Conservation (phyloP, 64 coral and sea anemone species). For the Stichodactyla mertensii region DNA sequence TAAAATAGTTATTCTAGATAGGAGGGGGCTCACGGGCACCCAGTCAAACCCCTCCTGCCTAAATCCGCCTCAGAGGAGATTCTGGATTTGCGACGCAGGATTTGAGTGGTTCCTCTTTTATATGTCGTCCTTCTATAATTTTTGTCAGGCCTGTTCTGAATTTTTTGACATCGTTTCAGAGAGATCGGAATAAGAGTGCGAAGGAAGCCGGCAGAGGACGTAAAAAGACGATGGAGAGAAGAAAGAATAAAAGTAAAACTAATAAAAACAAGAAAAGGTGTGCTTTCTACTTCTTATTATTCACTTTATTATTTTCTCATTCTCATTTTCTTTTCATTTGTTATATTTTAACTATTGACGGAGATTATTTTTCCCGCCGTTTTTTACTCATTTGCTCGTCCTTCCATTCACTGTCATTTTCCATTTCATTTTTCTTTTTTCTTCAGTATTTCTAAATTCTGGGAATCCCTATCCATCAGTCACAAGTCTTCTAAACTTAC, state of each 20-base stretch:
- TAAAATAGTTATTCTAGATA: no score
- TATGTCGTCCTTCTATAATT: no score
- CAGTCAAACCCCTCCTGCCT: no score
- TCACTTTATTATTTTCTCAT: not conserved
- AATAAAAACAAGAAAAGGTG: constrained; percentile 22
- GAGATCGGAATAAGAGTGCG: not conserved
- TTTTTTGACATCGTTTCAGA: no score
- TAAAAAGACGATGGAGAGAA: constrained; percentile 9
- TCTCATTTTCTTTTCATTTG: not conserved
- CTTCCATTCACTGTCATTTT: not conserved
- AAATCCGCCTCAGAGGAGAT: no score
- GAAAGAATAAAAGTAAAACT: not conserved
- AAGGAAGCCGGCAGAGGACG: not conserved
- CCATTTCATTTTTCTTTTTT: not conserved
- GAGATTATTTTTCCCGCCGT: no score
- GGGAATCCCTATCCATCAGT: constrained; percentile 65
- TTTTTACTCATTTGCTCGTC: no score
- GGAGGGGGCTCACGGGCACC: no score
- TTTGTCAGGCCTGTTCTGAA: no score
- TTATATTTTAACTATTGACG: no score
- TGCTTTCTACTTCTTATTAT: not conserved
- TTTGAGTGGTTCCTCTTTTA: no score
- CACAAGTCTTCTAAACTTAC: constrained; percentile 56
- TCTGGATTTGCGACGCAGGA: no score
- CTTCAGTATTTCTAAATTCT: constrained; percentile 50